These are phyloP conservation scores for Willisornis vidua DNA, from an alignment of 2,113 vertebrate genomes.

Conservation along the genomic window DNA sequence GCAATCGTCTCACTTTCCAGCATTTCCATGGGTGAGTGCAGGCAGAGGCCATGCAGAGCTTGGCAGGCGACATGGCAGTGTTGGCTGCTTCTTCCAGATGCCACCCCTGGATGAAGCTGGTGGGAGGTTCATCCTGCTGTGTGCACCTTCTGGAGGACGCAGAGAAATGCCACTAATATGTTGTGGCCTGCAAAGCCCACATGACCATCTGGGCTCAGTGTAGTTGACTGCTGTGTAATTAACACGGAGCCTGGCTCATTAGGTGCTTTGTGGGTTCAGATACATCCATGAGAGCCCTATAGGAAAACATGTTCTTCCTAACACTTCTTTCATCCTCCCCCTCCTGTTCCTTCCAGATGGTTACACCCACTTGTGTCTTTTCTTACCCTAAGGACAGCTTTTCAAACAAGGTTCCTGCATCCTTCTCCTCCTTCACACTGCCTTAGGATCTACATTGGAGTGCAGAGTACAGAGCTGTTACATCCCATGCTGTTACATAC, in stretches of 20 bases:
- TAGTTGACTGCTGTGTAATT: not conserved
- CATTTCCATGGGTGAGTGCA: not conserved
- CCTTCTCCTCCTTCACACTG: not conserved
- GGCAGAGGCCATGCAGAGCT: not conserved
- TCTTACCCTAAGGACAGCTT: slow-evolving; percentile 66
- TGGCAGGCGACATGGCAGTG: not conserved
- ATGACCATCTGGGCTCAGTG: not conserved
- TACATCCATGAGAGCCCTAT: slow-evolving; percentile 19
- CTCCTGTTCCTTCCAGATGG: slow-evolving; percentile 65
- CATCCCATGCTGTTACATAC: not conserved
- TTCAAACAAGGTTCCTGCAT: slow-evolving; percentile 38
- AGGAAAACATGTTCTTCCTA: slow-evolving; percentile 61
- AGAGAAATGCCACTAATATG: not conserved
- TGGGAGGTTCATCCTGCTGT: not conserved
- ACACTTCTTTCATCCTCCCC: slow-evolving; percentile 50
- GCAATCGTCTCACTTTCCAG: not conserved
- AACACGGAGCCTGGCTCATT: slow-evolving; percentile 19
- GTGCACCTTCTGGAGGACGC: not conserved
- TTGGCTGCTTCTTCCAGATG: not conserved
- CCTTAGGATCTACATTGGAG: not conserved
- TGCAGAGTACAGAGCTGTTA: not conserved
- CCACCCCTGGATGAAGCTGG: not conserved
- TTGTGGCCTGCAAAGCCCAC: not conserved
- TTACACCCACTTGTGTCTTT: slow-evolving; percentile 66
- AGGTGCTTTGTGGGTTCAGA: slow-evolving; percentile 19